phyloP scores from a whole-genome alignment of 2,113 vertebrate species.

The Embiotoca jacksoni region DNA sequence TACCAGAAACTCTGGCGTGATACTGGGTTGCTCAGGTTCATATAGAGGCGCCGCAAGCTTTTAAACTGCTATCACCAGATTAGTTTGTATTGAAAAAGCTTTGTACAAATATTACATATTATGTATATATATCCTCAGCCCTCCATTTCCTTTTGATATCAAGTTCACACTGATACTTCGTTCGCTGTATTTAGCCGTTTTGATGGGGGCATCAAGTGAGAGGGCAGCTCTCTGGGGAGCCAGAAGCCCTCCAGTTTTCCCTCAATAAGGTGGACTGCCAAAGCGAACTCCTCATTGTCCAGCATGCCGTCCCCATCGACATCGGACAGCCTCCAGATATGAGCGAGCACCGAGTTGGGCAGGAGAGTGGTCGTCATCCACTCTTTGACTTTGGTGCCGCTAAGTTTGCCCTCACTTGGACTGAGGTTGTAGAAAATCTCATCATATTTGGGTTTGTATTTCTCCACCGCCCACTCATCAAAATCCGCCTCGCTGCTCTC shows the following conservation, averaged over 20 bases:
- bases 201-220: slow-evolving; percentile 89
- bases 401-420: slow-evolving; percentile 89
- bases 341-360: slow-evolving; percentile 90
- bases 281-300: slow-evolving; percentile 92
- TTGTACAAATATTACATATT: slow-evolving; percentile 28
- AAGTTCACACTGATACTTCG: slow-evolving; percentile 27
- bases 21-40: too few relatives aligned
- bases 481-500: slow-evolving; percentile 76
- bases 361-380: slow-evolving; percentile 92
- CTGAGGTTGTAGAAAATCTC: slow-evolving; percentile 93
- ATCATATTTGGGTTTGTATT: slow-evolving; percentile 92
- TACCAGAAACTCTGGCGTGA: too few relatives aligned
- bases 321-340: slow-evolving; percentile 92
- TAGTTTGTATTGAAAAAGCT: neutral
- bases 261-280: slow-evolving; percentile 91
- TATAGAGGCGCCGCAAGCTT: neutral
- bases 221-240: slow-evolving; percentile 88
- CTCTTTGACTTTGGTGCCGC: slow-evolving; percentile 88
- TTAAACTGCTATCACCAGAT: neutral
- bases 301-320: slow-evolving; percentile 91
- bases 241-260: slow-evolving; percentile 91
- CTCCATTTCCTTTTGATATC: neutral
- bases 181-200: slow-evolving; percentile 77
- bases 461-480: slow-evolving; percentile 89
- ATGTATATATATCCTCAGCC: neutral